Evolutionary conservation across 2,113 vertebrate genomes (phyloP), one percentile per base, ranked within the genome.

Genomic region (Narcine bancroftii): DNA sequence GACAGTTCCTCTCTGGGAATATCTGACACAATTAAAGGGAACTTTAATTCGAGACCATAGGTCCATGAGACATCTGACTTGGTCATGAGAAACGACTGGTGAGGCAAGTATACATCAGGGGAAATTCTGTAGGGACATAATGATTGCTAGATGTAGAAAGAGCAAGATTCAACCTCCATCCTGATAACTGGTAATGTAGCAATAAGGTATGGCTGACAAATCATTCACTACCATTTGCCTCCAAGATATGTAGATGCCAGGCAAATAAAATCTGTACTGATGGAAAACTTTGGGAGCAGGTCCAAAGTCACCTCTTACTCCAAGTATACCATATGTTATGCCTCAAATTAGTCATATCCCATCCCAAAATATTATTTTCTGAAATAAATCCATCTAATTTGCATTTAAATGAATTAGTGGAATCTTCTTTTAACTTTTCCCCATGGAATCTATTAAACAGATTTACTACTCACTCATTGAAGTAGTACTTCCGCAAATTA

Each of bases 341-440:
- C 60, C 81, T 60, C 56, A 60, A 60, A 87, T 87, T 60, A 36
- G 5, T 63, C 33, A 60, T 60, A 60, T 36, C 21, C 33, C 60
- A 36, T 87, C 5, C 79, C 53, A 87, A 87, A 63, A 39, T 60
- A 63, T 63, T 63, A 87, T n/a, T 87, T 87, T 87, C 81, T 87
- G 53, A 87, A 87, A 60, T 3, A 87, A 87, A 63, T 39, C 53
- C 36, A 60, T 60, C 53, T 63, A 87, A 60, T 87, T 87, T 87
- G 53, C 81, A 60, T 87, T 60, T 60, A 63, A 87, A 87, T 87
- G 33, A 63, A 87, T 87, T 63, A 87, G 36, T 6, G 56, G 33
- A 60, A n/a, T 21, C 53, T 36, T 33, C n/a, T 63, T 87, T 60
- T 33, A 36, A 17, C n/a, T 2, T 36, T 33, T 87, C 53, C 53